These are phyloP conservation scores for Caenorhabditis sinica DNA, from an alignment of 2,888 invertebrate species.

Conservation along the genomic window DNA sequence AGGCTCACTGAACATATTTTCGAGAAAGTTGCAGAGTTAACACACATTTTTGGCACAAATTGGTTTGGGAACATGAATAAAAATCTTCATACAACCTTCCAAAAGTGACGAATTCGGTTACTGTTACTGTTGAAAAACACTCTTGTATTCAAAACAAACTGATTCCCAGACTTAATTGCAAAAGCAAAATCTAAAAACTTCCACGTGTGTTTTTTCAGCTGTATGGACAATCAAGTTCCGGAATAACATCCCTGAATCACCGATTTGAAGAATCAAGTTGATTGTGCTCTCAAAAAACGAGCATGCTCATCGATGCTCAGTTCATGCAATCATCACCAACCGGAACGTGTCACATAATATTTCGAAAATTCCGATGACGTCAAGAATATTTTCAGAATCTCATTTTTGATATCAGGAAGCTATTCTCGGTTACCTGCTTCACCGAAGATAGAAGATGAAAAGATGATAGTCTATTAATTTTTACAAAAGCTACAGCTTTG, in stretches of 20 bases:
- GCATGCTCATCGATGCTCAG: background rate
- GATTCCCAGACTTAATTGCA: background rate
- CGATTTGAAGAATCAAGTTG: too few relatives aligned
- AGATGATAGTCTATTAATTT: too few relatives aligned
- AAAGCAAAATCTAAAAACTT: background rate
- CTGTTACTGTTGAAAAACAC: too few relatives aligned
- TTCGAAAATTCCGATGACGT: background rate
- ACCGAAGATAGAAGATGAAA: too few relatives aligned
- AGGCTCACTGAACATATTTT: background rate
- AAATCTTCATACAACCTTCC: too few relatives aligned
- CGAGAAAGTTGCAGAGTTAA: too few relatives aligned
- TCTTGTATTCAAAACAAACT: too few relatives aligned
- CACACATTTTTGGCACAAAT: too few relatives aligned
- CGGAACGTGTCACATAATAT: background rate
- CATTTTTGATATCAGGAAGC: background rate
- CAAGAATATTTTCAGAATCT: background rate
- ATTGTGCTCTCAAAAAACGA: background rate
- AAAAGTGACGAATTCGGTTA: too few relatives aligned
- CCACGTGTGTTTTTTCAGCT: background rate
- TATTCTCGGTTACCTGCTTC: too few relatives aligned
- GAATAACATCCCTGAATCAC: conserved; percentile 7
- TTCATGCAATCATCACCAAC: background rate
- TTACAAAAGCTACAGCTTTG: too few relatives aligned
- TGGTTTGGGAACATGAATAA: too few relatives aligned
- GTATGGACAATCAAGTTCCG: background rate